Evolutionary conservation across 2,113 vertebrate species (phyloP).

Genomic region (Sylvia atricapilla): DNA sequence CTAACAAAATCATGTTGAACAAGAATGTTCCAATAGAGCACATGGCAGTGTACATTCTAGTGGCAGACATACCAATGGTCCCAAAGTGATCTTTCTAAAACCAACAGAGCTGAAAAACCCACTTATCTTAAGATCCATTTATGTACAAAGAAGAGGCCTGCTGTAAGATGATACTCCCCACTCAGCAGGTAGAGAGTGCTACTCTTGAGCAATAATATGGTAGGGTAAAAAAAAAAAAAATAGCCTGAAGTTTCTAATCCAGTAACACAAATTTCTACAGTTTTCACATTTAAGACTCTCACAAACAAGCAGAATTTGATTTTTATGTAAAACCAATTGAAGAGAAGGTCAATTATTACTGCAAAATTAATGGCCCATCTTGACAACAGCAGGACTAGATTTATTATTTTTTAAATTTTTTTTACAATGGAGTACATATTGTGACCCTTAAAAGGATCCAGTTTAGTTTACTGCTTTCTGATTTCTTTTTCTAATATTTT

Average conservation of each 20-base stretch:
- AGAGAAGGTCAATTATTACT: neutral
- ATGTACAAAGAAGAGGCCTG: neutral
- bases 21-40: neutral
- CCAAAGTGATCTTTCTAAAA: neutral
- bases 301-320: neutral
- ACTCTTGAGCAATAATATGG: neutral
- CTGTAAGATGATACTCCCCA: neutral
- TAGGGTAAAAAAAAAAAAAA: neutral
- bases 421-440: accelerated
- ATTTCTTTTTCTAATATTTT: neutral
- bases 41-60: accelerated
- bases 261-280: neutral
- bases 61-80: neutral
- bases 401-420: neutral
- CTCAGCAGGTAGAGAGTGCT: neutral
- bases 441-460: neutral
- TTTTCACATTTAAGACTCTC: neutral
- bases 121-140: neutral
- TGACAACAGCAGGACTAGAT: neutral
- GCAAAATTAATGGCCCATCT: neutral
- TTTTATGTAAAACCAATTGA: neutral
- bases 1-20: neutral
- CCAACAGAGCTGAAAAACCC: neutral
- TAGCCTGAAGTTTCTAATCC: neutral
- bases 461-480: neutral